Base-by-base conservation (phyloP, 1,140 invertebrate species). In the Formica selysi region DNA sequence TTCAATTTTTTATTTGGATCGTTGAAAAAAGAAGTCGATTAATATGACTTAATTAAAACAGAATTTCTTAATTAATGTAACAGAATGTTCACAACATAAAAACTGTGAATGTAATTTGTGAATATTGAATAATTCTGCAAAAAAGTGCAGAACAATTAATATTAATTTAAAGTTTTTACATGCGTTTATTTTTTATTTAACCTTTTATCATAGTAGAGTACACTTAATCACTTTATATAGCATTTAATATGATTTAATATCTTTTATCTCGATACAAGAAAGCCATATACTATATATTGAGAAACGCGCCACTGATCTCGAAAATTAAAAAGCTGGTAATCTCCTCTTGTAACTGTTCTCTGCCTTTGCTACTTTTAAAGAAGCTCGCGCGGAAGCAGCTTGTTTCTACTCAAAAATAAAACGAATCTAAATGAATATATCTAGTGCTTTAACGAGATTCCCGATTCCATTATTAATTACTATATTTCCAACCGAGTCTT, bases 271-370 rank as follows among this genome's bases (percentile, higher is more conserved):
- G 79, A 62, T 74, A 83, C 68, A 74, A 83, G 79, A 83, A 83
- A 74, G 68, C 67, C 79, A 54, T 70, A 61, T 61, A 51, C 54
- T 61, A 59, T 83, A 68, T 83, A 61, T 61, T 22, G 79, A 83
- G 68, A 73, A 81, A 81, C 79, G 79, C 79, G 57, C 79, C 79
- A 74, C 54, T 83, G 68, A 83, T 83, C 79, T 83, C 79, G 79
- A 83, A 73, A 83, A 83, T 83, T 83, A 83, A 83, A 83, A 83
- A 83, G 68, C 79, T 73, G 79, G 70, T 83, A 83, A 83, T 83
- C 79, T 74, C 41, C 68, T 83, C 68, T 83, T 73, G 79, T 74
- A 83, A 83, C 54, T 73, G 79, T 74, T 61, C 79, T 26, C 29
- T 44, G 29, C 38, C 54, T 81, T 79, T 73, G 26, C 68, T 26